Percentiles rank a stretch among this genome's conserved stretches.
Conservation (phyloP, 2,888 invertebrate genomes). For the Hedychridium roseum region DNA sequence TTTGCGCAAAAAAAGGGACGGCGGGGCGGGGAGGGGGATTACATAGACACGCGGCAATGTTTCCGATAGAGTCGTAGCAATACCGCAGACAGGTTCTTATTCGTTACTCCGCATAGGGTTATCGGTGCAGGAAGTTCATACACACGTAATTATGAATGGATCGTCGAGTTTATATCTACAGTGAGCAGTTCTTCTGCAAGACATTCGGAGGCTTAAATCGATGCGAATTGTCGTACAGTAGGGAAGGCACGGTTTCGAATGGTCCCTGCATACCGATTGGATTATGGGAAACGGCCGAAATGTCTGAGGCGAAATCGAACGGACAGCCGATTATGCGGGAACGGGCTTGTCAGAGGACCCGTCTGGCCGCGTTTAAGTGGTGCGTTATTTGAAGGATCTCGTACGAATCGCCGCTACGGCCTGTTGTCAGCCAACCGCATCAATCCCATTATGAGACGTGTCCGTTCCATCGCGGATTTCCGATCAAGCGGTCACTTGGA, state of each 20-base stretch:
- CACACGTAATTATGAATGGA: too few species aligned
- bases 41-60: too few species aligned
- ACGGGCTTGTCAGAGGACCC: constrained; percentile 25
- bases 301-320: constrained; percentile 26
- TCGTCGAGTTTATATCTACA: too few species aligned
- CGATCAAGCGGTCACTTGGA: too few species aligned
- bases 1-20: not conserved
- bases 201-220: too few species aligned
- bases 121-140: too few species aligned
- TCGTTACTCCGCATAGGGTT: too few species aligned
- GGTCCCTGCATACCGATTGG: constrained; percentile 33
- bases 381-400: constrained; percentile 42
- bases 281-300: constrained; percentile 35
- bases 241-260: not conserved
- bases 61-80: too few species aligned
- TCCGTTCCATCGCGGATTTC: constrained; percentile 45
- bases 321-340: constrained; percentile 37
- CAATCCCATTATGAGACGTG: constrained; percentile 53
- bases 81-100: too few species aligned
- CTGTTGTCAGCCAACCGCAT: constrained; percentile 45
- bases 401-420: constrained; percentile 43
- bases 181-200: too few species aligned
- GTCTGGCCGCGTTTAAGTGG: constrained; percentile 47
- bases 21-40: too few species aligned
- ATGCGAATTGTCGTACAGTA: too few species aligned